These are phyloP conservation scores for Folsomia candida DNA, from an alignment of 2,888 invertebrate genomes.

Conservation along the genomic window DNA sequence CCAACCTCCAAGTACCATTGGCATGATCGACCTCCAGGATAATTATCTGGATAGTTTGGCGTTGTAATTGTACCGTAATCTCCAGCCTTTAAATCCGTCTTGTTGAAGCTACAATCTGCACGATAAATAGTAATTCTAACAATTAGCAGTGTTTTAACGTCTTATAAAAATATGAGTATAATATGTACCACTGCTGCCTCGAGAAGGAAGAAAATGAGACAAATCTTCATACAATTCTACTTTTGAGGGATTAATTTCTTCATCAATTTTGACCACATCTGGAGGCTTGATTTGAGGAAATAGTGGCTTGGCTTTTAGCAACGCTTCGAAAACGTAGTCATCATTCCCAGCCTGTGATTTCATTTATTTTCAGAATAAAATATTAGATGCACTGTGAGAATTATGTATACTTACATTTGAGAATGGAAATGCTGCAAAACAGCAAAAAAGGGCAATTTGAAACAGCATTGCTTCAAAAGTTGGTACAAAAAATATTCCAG, in stretches of 20 bases:
- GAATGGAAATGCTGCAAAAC: constrained; percentile 19
- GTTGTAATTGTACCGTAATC: constrained; percentile 46
- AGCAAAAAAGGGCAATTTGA: constrained; percentile 3
- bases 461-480: no score
- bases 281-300: constrained; percentile 44
- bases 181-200: constrained; percentile 9
- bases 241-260: constrained; percentile 30
- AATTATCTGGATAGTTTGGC: constrained; percentile 48
- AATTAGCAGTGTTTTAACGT: not conserved
- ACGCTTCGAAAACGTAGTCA: constrained; percentile 32
- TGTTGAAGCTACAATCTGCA: constrained; percentile 43
- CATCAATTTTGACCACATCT: constrained; percentile 30
- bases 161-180: not conserved
- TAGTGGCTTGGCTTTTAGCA: constrained; percentile 41
- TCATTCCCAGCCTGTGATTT: constrained; percentile 16
- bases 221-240: constrained; percentile 36
- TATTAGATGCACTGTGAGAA: not conserved
- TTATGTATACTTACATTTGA: constrained; percentile 22
- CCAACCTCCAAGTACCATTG: constrained; percentile 41
- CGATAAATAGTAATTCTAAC: no score
- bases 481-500: no score
- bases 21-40: constrained; percentile 40
- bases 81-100: constrained; percentile 41
- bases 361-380: not conserved
- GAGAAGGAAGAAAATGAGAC: constrained; percentile 36